phyloP scores from a whole-genome alignment of 2,888 invertebrate species.

The Amphipoea lucens region DNA sequence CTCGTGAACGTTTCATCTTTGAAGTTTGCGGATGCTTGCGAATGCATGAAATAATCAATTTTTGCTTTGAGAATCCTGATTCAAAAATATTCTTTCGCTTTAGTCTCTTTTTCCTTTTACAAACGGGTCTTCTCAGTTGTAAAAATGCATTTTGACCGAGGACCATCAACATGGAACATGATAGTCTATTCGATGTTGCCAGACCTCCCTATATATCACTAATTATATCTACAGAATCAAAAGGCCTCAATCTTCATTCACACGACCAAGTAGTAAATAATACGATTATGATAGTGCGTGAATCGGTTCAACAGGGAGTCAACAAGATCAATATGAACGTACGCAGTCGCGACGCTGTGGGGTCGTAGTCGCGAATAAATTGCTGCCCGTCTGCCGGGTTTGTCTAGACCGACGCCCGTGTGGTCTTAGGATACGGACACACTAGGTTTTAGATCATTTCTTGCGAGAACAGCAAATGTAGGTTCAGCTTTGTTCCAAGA shows the following conservation, averaged over 20 bases:
- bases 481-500: slow-evolving; percentile 11
- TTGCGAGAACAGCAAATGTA: background rate
- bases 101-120: background rate
- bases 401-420: slow-evolving; percentile 62
- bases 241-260: slow-evolving; percentile 26
- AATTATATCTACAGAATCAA: background rate
- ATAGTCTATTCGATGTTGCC: background rate
- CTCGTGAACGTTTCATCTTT: background rate
- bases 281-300: slow-evolving; percentile 36
- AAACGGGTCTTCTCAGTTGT: background rate
- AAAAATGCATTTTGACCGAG: background rate
- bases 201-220: background rate
- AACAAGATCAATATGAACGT: slow-evolving; percentile 70
- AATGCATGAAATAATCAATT: background rate
- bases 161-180: background rate
- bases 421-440: slow-evolving; percentile 60
- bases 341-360: slow-evolving; percentile 64
- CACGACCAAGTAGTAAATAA: slow-evolving; percentile 42
- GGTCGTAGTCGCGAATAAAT: slow-evolving; percentile 71
- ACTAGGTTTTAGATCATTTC: slow-evolving; percentile 19
- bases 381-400: slow-evolving; percentile 61
- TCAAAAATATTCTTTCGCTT: background rate
- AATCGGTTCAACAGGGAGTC: slow-evolving; percentile 53
- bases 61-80: background rate
- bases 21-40: background rate